Evolutionary conservation across 1,140 invertebrate genomes (phyloP).

Genomic region (Latrodectus geometricus): DNA sequence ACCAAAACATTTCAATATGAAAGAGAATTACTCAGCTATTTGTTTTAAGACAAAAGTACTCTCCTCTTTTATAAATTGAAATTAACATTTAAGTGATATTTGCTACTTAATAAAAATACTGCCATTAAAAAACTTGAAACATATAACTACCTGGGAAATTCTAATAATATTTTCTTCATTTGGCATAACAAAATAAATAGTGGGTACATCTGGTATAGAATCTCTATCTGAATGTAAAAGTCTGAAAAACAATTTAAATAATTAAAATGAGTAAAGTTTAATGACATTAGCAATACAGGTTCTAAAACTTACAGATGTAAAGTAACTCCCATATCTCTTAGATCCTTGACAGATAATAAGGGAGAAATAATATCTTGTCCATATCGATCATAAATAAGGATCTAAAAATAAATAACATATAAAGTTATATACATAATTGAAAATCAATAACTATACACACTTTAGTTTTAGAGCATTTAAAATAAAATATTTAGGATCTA

Average conservation of each 20-base stretch:
- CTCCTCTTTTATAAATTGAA: no score
- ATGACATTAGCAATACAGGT: not conserved
- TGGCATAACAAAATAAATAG: conserved; percentile 98
- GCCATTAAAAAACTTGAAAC: not conserved
- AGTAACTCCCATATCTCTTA: conserved; percentile 95
- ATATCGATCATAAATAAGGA: conserved; percentile 94
- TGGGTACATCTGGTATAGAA: conserved; percentile 96
- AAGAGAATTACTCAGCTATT: no score
- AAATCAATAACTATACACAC: not conserved
- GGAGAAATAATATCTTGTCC: conserved; percentile 99
- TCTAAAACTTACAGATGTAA: conserved; percentile 86
- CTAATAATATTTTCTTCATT: conserved; percentile 95
- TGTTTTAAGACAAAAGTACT: no score
- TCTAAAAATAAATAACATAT: conserved; percentile 62
- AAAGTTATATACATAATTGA: not conserved
- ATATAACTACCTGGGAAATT: conserved; percentile 83
- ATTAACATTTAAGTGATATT: no score
- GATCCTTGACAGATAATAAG: conserved; percentile 93
- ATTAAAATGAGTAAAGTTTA: not conserved
- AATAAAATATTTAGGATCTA: no score
- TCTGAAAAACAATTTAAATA: conserved; percentile 70
- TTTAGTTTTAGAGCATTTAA: no score
- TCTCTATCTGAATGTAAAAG: conserved; percentile 94
- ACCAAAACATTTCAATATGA: no score
- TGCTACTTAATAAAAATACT: no score